Evolutionary conservation across 2,888 invertebrate species (phyloP), one percentile per base, ranked within the genome.

Genomic region (Camponotus fellah): DNA sequence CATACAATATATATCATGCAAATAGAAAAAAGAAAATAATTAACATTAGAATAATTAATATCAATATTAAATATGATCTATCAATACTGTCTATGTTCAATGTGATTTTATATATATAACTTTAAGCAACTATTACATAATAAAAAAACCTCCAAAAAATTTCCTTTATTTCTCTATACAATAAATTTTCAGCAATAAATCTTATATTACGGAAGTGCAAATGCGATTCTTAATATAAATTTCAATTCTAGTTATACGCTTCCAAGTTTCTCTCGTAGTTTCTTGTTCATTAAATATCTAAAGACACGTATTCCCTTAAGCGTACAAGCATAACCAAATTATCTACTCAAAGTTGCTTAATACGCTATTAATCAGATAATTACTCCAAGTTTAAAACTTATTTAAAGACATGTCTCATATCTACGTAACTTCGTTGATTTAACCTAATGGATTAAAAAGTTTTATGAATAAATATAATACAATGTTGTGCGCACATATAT

Each of bases 291-390:
- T 26, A 40, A 9, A 17, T 62, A 4, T 1, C 26, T n/a, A 32
- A 26, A 64, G 37, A 37, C 37, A n/a, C n/a, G 40, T 14, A 17
- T 62, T 62, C 9, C 34, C 34, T 37, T 10, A n/a, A n/a, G 64
- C 37, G 64, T 64, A 4, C 37, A 34, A 62, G 62, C 34, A 62
- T 34, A 17, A 62, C n/a, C 62, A n/a, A 64, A 64, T 64, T 4
- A 6, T 37, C 40, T 62, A 17, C n/a, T 34, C 17, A 26, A 62
- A 64, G 3, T 43, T 14, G 43, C 43, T 43, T 43, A n/a, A n/a
- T 64, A 4, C 12, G 64, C n/a, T 17, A n/a, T 64, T 64, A 64
- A 37, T 64, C 1, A 37, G 0, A n/a, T 9, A 3, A 37, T 37
- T 64, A 21, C 17, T 9, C 14, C 37, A 6, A 34, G 8, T 64